Percentiles rank a stretch among this genome's conserved stretches.
Evolutionary conservation across 2,113 vertebrate species (phyloP).

Genomic region (Lepus americanus): DNA sequence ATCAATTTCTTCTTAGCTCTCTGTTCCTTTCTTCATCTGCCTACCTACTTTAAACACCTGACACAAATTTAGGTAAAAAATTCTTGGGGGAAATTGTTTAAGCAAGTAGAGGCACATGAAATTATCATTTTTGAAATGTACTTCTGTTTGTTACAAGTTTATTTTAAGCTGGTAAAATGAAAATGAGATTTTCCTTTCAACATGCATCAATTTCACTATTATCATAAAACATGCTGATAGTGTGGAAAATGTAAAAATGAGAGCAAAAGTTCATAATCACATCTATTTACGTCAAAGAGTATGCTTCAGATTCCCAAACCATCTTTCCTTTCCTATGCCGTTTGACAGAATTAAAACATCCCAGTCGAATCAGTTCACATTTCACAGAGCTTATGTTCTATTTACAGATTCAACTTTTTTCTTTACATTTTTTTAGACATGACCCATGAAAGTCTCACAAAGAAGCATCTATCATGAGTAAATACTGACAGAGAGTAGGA

Average conservation of each 20-base stretch:
- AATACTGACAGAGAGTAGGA: constrained; percentile 6
- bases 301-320: constrained; percentile 32
- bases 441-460: neutral
- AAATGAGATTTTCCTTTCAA: constrained; percentile 52
- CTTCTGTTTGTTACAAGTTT: constrained; percentile 39
- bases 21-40: neutral
- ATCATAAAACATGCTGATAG: constrained; percentile 19
- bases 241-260: neutral
- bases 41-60: constrained; percentile 16
- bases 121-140: constrained; percentile 12
- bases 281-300: neutral
- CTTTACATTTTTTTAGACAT: constrained; percentile 20
- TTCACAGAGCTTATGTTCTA: neutral
- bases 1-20: neutral
- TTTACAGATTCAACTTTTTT: neutral
- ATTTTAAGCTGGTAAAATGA: constrained; percentile 41
- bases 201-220: neutral
- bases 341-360: constrained; percentile 53
- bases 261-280: neutral
- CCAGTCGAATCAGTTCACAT: neutral
- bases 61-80: constrained; percentile 25
- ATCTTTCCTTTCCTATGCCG: neutral
- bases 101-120: neutral
- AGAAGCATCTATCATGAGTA: neutral
- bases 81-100: neutral